Evolutionary conservation across 1,140 invertebrate genomes (phyloP), one percentile per base, ranked within the genome.

Genomic region (Scaptomyza montana): DNA sequence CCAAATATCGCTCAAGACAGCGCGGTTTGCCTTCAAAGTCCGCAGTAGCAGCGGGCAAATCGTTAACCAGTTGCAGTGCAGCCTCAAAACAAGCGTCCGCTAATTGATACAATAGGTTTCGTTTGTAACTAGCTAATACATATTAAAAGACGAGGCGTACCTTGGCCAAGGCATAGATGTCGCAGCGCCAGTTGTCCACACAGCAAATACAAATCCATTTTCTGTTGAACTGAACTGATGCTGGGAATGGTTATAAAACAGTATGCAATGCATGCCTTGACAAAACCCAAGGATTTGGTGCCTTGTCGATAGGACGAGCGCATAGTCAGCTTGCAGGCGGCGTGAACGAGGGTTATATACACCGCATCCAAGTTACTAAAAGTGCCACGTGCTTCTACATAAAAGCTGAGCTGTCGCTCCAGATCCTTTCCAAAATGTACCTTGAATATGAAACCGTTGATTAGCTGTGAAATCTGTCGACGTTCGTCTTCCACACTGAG

Each of bases 161-260:
- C 82, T 36, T 99, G 98, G 43, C 97, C 97, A 50, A 98, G 93
- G 91, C 98, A 99, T 72, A 97, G 95, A 93, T 98, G 98, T 21
- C 96, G 93, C 55, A 99, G 92, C 25, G 98, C 97, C 46, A 98
- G 95, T 93, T 98, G 96, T 30, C 97, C 97, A 12, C 96, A 96
- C 5, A 97, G 92, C 51, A 99, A 93, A 93, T 98, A 98, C 13
- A 99, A 94, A 79, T 97, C 95, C 60, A 98, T 94, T 80, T 96
- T 94, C 21, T 94, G 94, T 66, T 95, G 93, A 6, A 95, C 94
- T 69, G 96, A 96, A 68, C 94, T 94, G 77, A 99, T 94, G 5
- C 98, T 99, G 21, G 98, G 98, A 92, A 98, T 97, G 1, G 98
- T 99, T 41, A 99, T 98, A 91, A 96, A 99, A 92, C 95, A 96